Base-by-base conservation (phyloP, 2,113 vertebrate species). In the Aleadryas rufinucha region DNA sequence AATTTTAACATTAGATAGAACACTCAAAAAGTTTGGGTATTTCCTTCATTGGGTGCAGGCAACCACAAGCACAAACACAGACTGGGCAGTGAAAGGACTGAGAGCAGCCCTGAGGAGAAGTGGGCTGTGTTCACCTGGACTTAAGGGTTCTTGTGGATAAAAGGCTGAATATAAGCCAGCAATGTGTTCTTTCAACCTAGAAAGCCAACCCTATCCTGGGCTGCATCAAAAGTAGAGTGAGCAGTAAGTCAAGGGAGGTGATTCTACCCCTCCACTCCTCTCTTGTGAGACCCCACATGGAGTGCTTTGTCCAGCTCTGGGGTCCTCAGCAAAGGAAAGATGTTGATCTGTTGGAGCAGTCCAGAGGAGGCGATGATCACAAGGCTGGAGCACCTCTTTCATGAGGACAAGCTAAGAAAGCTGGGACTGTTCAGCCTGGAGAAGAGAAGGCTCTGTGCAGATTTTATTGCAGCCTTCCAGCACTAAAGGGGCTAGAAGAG, bases 291-390 rank as follows among this genome's bases (percentile, higher is more conserved):
- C 27, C 10, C 37, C 16, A 19, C 6, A 3, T 39, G 33, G 23
- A 20, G 28, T 16, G 8, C 33, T 74, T 31, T 18, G 13, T 37
- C 27, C 68, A 50, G 22, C 23, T 44, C 27, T 52, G 22, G 50
- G 2, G 15, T 39, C 17, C 23, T 59, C 41, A 33, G 9, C 44
- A 65, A 42, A 52, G 10, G 18, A 44, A 50, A 22, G 41, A 27
- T 33, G 4, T 16, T 0, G 0, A 5, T 23, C 5, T 57, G 3
- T 50, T 72, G 31, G 59, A 44, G 7, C 0, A 4, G 33, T 59
- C 18, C 50, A 65, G 31, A 65, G 27, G 17, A 65, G 9, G 18
- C 10, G 15, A 28, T 45, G 23, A 37, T 9, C 4, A 10, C 27
- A 23, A 7, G 15, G 31, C 18, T 49, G 35, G 35, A 57, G 11